Conservation (phyloP, 2,888 invertebrate genomes). For the Toxonevra muliebris region DNA sequence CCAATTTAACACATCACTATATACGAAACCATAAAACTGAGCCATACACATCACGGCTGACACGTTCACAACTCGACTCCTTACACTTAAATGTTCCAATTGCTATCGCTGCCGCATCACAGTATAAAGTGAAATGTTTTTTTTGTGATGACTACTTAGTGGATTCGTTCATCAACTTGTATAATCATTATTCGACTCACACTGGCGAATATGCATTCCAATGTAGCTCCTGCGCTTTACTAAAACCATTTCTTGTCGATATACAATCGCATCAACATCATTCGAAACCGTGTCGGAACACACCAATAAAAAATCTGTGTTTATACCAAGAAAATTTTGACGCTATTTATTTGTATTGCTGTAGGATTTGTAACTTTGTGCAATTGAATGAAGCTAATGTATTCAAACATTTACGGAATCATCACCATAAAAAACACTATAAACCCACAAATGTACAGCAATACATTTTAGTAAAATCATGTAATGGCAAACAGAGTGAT, state of each 20-base stretch:
- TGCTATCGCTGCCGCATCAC: conserved; percentile 27
- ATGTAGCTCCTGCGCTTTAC: conserved; percentile 42
- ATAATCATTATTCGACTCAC: conserved; percentile 47
- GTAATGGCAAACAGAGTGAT: conserved; percentile 30
- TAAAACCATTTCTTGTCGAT: conserved; percentile 45
- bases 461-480: conserved; percentile 45
- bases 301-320: conserved; percentile 42
- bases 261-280: conserved; percentile 44
- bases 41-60: conserved; percentile 47
- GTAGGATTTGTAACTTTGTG: conserved; percentile 49
- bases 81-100: conserved; percentile 41
- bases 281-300: conserved; percentile 43
- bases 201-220: conserved; percentile 50
- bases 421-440: conserved; percentile 39
- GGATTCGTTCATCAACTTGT: conserved; percentile 43
- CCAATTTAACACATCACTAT: conserved; percentile 48
- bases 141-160: conserved; percentile 44
- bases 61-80: conserved; percentile 35
- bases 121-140: conserved; percentile 41
- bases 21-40: conserved; percentile 46
- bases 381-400: conserved; percentile 51
- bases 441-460: conserved; percentile 36
- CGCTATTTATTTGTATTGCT: conserved; percentile 46
- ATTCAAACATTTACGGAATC: conserved; percentile 48
- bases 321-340: conserved; percentile 41